A percentile compares a stretch with the other conserved stretches of the same genome.
Conservation (phyloP, 1,140 invertebrate genomes). For the Trichonephila clavipes region DNA sequence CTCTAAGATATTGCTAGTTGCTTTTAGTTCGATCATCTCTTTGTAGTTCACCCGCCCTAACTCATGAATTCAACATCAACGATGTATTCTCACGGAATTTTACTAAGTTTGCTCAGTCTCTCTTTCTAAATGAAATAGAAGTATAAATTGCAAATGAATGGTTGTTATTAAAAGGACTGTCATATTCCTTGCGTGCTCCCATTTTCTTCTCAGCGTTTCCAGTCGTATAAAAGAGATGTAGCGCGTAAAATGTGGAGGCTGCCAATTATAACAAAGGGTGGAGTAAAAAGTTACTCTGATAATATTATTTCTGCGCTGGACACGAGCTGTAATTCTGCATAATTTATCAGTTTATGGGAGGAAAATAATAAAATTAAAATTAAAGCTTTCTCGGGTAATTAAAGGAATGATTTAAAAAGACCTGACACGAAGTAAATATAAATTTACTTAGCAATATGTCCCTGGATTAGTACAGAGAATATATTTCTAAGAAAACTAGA, state of each 20-base stretch:
- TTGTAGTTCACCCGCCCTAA: background rate
- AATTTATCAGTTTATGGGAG: background rate
- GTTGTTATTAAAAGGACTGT: constrained; percentile 43
- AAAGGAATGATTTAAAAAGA: background rate
- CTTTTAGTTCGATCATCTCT: background rate
- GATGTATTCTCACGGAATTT: constrained; percentile 35
- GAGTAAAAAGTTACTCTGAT: background rate
- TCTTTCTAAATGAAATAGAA: background rate
- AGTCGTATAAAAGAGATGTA: background rate
- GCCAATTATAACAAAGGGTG: constrained; percentile 32
- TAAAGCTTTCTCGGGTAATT: background rate
- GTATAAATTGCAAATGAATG: constrained; percentile 31
- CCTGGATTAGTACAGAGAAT: background rate
- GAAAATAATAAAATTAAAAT: constrained; percentile 7
- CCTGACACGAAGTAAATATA: background rate
- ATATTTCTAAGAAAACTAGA: no score
- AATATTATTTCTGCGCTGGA: background rate
- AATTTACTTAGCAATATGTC: background rate
- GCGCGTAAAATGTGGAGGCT: constrained; percentile 8
- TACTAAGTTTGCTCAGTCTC: background rate
- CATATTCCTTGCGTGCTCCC: constrained; percentile 21
- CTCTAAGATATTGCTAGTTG: constrained; percentile 32
- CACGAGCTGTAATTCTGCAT: background rate
- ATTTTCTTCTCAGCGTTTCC: background rate
- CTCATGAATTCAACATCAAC: constrained; percentile 19